These are phyloP conservation scores for Caenorhabditis doughertyi DNA, from an alignment of 2,888 invertebrate species.

Conservation along the genomic window DNA sequence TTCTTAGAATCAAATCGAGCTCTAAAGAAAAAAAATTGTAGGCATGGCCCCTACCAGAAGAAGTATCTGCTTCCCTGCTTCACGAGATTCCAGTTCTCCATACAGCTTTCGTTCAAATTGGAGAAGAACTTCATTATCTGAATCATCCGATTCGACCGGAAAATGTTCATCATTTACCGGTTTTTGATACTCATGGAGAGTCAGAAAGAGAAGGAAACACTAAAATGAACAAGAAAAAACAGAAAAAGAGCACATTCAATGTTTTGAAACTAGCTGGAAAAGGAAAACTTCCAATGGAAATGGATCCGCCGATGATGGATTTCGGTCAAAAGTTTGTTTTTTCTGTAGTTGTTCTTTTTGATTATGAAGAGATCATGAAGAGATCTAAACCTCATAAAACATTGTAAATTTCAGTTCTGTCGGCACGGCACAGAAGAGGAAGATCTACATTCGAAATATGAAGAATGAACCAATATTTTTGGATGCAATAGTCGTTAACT, in stretches of 20 bases:
- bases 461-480: constrained; percentile 52
- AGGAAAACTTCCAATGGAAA: constrained; percentile 64
- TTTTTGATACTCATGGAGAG: constrained; percentile 5
- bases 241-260: constrained; percentile 32
- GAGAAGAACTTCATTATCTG: constrained; percentile 88
- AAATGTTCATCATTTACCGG: constrained; percentile 33
- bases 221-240: not conserved
- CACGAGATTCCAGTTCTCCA: constrained; percentile 81
- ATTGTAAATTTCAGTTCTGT: constrained; percentile 61
- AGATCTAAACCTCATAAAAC: not conserved
- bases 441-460: constrained; percentile 65
- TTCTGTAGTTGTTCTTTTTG: not conserved
- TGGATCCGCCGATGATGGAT: constrained; percentile 72
- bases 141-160: constrained; percentile 81
- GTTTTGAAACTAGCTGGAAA: constrained; percentile 62
- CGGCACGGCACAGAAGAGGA: constrained; percentile 62
- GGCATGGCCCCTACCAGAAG: constrained; percentile 60
- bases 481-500: constrained; percentile 68
- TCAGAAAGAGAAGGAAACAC: not conserved
- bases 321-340: constrained; percentile 70
- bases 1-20: not conserved
- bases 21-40: no score
- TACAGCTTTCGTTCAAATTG: constrained; percentile 88
- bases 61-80: constrained; percentile 54
- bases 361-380: no score